phyloP scores from a whole-genome alignment of 1,140 invertebrate species.

The Heliconius congener region DNA sequence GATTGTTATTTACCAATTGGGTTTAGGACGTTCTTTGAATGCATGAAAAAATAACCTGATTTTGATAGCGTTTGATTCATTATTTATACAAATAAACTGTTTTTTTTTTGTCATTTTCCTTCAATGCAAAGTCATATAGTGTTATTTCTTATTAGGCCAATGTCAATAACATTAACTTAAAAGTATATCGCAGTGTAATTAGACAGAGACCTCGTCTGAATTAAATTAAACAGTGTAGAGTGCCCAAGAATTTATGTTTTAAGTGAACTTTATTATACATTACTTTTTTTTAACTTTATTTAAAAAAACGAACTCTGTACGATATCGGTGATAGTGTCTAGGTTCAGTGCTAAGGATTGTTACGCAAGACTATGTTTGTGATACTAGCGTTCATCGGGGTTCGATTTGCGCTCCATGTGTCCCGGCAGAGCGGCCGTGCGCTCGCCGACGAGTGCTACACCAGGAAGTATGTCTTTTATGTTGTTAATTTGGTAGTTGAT shows the following conservation, averaged over 20 bases:
- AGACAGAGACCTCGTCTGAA: neutral
- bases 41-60: neutral
- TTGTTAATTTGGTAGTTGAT: neutral
- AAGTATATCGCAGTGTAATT: neutral
- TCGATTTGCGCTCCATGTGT: conserved; percentile 75
- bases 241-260: neutral
- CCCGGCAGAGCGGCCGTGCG: conserved; percentile 64
- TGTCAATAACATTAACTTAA: neutral
- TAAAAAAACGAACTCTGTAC: neutral
- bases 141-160: neutral
- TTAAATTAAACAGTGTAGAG: neutral
- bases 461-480: conserved; percentile 59
- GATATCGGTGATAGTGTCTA: conserved; percentile 15
- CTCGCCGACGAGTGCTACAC: conserved; percentile 76
- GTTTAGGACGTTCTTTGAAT: neutral
- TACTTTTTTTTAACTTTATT: no score
- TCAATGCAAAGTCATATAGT: neutral
- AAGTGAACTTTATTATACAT: neutral
- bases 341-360: conserved; percentile 44
- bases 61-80: neutral
- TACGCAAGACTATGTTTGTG: conserved; percentile 60
- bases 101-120: neutral
- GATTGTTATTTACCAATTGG: neutral
- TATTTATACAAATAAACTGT: neutral
- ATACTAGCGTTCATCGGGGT: conserved; percentile 74